phyloP scores from a whole-genome alignment of 2,113 vertebrate species.

The Rhinopomastus cyanomelas region DNA sequence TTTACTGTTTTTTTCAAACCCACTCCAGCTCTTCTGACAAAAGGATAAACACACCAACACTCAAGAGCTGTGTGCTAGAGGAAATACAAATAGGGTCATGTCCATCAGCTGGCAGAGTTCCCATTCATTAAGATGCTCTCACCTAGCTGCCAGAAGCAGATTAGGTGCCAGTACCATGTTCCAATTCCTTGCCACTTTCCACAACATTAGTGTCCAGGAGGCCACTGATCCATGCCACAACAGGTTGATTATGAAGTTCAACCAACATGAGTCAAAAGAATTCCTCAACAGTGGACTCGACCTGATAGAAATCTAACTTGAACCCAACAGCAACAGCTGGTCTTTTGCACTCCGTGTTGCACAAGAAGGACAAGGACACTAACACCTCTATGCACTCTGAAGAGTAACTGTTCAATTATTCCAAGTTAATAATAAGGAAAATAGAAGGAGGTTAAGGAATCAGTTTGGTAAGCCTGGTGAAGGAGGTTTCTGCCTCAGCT shows the following conservation, averaged over 20 bases:
- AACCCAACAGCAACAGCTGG: background rate
- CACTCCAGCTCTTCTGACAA: background rate
- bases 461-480: background rate
- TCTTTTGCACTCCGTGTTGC: fast-evolving
- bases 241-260: background rate
- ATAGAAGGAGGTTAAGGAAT: background rate
- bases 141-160: background rate
- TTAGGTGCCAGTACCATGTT: background rate
- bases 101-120: background rate
- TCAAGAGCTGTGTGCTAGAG: background rate
- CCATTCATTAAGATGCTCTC: background rate
- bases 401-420: background rate
- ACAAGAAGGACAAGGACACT: background rate
- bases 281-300: background rate
- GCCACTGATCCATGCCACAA: background rate
- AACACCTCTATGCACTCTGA: background rate
- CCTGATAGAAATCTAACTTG: background rate
- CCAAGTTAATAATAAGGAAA: background rate
- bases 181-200: background rate
- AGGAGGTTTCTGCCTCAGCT: background rate
- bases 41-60: background rate
- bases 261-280: background rate
- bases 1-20: background rate
- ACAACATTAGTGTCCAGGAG: background rate
- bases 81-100: background rate